Percentiles rank a stretch among this genome's conserved stretches.
Evolutionary conservation across 2,888 invertebrate genomes (phyloP).

Genomic region (Charanyca ferruginea): DNA sequence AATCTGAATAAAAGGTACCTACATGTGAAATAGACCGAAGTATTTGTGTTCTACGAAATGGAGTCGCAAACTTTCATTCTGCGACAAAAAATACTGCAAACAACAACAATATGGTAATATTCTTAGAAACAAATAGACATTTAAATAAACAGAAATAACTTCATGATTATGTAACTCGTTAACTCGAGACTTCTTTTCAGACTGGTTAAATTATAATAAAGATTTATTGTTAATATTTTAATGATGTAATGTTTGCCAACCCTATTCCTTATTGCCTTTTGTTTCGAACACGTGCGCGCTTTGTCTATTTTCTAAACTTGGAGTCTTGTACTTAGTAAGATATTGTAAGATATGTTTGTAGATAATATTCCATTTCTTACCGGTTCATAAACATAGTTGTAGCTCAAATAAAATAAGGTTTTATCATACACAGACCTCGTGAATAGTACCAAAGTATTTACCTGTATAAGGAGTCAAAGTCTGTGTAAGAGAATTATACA

Average conservation of each 20-base stretch:
- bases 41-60: conserved; percentile 26
- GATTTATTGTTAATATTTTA: conserved; percentile 14
- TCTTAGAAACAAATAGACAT: background rate
- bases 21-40: conserved; percentile 11
- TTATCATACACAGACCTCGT: background rate
- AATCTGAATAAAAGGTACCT: conserved; percentile 23
- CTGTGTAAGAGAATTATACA: too few species aligned
- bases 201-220: conserved; percentile 17
- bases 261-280: conserved; percentile 59
- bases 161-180: conserved; percentile 5
- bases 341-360: conserved; percentile 40
- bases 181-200: conserved; percentile 1
- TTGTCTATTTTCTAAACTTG: conserved; percentile 63
- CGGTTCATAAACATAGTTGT: background rate
- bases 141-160: conserved; percentile 13
- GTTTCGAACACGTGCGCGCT: conserved; percentile 57
- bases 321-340: conserved; percentile 50
- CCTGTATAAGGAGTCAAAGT: too few species aligned
- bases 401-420: background rate
- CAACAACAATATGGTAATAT: background rate
- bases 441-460: background rate
- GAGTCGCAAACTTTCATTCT: conserved; percentile 2
- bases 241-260: conserved; percentile 34
- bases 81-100: background rate
- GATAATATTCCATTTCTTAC: conserved; percentile 45